These are phyloP conservation scores for Holothuria scabra DNA, from an alignment of 53 echinoderm and acorn worm species.

Conservation along the genomic window DNA sequence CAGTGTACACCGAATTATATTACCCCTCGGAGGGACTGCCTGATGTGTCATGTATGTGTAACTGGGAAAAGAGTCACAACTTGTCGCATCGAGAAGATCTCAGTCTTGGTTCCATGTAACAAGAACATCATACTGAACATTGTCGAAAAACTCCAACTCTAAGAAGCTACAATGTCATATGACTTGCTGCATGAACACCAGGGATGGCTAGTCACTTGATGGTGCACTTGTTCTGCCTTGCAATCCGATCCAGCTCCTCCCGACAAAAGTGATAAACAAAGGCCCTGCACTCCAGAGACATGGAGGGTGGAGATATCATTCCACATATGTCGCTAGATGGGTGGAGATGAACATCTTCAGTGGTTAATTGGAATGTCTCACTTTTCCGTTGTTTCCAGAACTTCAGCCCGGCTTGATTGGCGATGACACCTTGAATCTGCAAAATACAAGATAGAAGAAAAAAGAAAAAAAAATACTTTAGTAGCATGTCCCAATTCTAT, in stretches of 20 bases:
- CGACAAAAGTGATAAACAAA: conserved; percentile 4
- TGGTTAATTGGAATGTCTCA: neutral
- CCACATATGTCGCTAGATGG: neutral
- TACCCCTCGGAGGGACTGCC: conserved; percentile 21
- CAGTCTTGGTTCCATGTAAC: conserved; percentile 12
- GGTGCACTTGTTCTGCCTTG: neutral
- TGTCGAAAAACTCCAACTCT: conserved; percentile 20
- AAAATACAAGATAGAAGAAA: neutral
- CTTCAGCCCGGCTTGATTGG: conserved; percentile 6
- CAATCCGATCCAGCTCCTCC: conserved; percentile 6
- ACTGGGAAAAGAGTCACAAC: conserved; percentile 20
- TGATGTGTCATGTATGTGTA: neutral
- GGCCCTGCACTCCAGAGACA: conserved; percentile 10
- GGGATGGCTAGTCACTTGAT: conserved; percentile 15
- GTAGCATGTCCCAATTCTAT: too few relatives aligned
- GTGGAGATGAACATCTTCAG: neutral
- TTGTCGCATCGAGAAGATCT: conserved; percentile 13
- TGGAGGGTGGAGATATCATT: conserved; percentile 2
- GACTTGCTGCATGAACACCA: conserved; percentile 29
- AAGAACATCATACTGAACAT: conserved; percentile 2
- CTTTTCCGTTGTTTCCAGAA: conserved; percentile 1
- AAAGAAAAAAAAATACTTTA: too few relatives aligned
- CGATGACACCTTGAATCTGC: neutral
- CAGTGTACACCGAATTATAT: conserved; percentile 19
- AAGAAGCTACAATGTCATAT: conserved; percentile 19